Evolutionary conservation across 2,888 invertebrate genomes (phyloP).

Genomic region (Conomelus anceps): DNA sequence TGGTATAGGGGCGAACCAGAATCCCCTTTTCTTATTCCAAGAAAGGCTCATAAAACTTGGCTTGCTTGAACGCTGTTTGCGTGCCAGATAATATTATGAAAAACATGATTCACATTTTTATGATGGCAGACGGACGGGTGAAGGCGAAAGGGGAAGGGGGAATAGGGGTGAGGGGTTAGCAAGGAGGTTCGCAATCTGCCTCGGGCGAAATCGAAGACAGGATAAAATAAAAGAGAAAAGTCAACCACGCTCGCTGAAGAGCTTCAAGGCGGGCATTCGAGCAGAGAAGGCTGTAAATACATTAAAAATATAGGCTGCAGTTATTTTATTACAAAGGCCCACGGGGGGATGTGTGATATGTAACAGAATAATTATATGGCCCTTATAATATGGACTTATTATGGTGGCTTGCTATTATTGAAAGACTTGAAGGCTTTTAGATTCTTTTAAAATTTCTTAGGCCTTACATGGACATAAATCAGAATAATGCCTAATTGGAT

Average conservation of each 20-base stretch:
- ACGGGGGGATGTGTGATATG: neutral
- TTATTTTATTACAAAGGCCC: neutral
- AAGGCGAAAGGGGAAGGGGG: neutral
- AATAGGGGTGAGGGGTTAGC: neutral
- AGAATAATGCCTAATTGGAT: neutral
- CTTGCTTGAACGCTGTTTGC: slow-evolving; percentile 22
- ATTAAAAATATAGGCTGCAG: neutral
- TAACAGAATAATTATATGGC: neutral
- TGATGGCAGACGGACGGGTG: slow-evolving; percentile 19
- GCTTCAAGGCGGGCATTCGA: neutral
- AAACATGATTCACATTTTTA: slow-evolving; percentile 33
- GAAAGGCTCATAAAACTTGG: slow-evolving; percentile 27
- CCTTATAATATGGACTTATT: neutral
- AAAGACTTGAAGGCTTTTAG: neutral
- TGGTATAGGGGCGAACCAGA: slow-evolving; percentile 18
- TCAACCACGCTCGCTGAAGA: neutral
- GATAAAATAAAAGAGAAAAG: neutral
- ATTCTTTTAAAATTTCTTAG: neutral
- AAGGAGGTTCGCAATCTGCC: neutral
- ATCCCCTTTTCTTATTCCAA: slow-evolving; percentile 8
- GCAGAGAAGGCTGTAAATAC: neutral
- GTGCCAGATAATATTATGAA: slow-evolving; percentile 34
- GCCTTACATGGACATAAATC: neutral
- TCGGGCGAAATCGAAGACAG: neutral
- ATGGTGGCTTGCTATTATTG: neutral